Percentiles rank a stretch among this genome's conserved stretches.
These are phyloP conservation scores for Salticus scenicus DNA, from an alignment of 2,888 invertebrate species.

Conservation along the genomic window DNA sequence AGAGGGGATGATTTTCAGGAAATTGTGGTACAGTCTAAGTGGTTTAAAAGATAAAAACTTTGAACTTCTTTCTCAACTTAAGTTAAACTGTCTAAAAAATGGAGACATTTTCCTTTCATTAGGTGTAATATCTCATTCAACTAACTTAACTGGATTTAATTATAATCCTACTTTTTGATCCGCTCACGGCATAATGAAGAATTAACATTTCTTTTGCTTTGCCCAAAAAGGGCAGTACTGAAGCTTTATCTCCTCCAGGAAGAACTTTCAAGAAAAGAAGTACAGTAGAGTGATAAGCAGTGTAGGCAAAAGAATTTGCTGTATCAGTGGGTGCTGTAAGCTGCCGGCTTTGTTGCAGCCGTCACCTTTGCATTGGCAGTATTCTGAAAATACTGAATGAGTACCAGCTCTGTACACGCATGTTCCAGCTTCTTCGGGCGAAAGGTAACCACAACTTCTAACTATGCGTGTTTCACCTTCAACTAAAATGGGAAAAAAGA, in stretches of 20 bases:
- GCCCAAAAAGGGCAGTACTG: neutral
- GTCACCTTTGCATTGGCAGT: slow-evolving; percentile 56
- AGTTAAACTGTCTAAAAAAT: no score
- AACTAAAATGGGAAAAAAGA: slow-evolving; percentile 28
- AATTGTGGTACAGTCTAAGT: no score
- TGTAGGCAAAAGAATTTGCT: neutral
- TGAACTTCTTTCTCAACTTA: no score
- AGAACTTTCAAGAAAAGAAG: neutral
- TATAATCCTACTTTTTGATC: neutral
- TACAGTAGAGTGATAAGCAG: slow-evolving; percentile 13
- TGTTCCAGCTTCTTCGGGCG: slow-evolving; percentile 42
- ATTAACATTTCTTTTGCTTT: neutral
- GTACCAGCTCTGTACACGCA: slow-evolving; percentile 49
- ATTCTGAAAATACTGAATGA: slow-evolving; percentile 52
- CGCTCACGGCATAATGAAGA: neutral
- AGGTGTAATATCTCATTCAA: no score
- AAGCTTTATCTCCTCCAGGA: neutral
- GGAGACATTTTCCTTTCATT: no score
- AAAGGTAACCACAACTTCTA: slow-evolving; percentile 51
- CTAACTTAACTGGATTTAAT: no score
- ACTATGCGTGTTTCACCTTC: slow-evolving; percentile 25
- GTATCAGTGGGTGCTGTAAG: neutral
- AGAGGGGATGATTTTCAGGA: no score
- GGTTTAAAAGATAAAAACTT: no score
- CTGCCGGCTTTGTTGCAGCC: slow-evolving; percentile 47